Conservation (phyloP, 2,888 invertebrate species). For the Ophion slaviceki region DNA sequence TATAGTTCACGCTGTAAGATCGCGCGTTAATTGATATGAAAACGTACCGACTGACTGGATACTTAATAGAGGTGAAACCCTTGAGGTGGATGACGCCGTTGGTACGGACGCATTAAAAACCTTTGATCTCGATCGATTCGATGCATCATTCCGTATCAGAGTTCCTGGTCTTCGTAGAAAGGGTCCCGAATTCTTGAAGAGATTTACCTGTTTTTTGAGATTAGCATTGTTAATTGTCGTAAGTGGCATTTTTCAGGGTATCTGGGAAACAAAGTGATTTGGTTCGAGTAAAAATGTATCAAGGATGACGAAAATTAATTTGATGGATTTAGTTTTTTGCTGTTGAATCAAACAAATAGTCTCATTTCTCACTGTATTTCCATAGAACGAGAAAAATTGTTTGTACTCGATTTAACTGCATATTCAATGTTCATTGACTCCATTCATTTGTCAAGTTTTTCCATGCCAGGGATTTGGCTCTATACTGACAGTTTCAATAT, state of each 20-base stretch:
- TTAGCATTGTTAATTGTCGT: slow-evolving; percentile 16
- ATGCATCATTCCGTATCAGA: slow-evolving; percentile 66
- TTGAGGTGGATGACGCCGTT: not conserved
- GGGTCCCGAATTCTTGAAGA: slow-evolving; percentile 69
- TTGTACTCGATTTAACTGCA: no score
- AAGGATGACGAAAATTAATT: not conserved
- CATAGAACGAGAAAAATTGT: no score
- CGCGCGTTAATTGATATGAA: not conserved
- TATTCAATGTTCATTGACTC: no score
- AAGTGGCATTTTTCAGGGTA: not conserved
- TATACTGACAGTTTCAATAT: no score
- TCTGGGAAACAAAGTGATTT: not conserved
- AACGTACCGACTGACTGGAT: slow-evolving; percentile 57
- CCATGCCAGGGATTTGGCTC: no score
- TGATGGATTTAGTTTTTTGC: not conserved
- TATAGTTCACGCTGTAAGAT: not conserved
- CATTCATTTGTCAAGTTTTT: no score
- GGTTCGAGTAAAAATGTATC: not conserved
- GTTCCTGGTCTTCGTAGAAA: slow-evolving; percentile 71
- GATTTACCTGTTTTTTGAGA: slow-evolving; percentile 75
- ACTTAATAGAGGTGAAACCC: slow-evolving; percentile 16
- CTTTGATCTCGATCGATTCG: slow-evolving; percentile 39
- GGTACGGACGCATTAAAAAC: slow-evolving; percentile 11
- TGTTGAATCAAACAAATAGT: no score
- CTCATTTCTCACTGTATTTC: no score